Percentiles rank a stretch among this genome's conserved stretches.
Evolutionary conservation across 2,797 vertebrate species (phyloP).

Genomic region (Phrynocephalus guinanensis): DNA sequence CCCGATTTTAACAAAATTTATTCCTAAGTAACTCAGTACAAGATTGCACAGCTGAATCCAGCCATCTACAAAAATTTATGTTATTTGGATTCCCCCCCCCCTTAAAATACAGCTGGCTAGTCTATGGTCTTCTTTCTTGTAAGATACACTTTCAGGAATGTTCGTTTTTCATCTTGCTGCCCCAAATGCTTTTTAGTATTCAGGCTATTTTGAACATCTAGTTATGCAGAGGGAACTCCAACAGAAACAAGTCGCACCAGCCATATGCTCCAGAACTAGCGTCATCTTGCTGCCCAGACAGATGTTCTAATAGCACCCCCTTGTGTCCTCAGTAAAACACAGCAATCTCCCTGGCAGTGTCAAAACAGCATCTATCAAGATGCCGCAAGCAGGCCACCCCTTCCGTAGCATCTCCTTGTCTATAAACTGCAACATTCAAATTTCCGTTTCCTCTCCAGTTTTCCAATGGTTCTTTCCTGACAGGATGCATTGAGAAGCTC

Average conservation of each 20-base stretch:
- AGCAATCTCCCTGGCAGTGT: neutral
- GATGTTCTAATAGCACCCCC: conserved; percentile 4
- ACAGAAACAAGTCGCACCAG: neutral
- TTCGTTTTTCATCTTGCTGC: neutral
- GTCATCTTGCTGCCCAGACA: neutral
- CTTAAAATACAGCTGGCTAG: neutral
- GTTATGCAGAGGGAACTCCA: neutral
- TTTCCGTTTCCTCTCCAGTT: neutral
- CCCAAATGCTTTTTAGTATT: neutral
- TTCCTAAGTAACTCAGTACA: neutral
- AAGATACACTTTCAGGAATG: neutral
- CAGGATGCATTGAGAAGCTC: neutral
- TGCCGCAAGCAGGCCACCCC: neutral
- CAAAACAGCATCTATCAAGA: neutral
- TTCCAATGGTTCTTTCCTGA: too few relatives aligned
- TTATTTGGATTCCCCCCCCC: too few relatives aligned
- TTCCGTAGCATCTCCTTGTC: neutral
- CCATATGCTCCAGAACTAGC: neutral
- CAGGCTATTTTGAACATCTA: neutral
- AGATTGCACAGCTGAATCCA: neutral
- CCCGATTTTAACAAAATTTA: neutral
- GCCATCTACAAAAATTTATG: neutral
- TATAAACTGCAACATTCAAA: neutral
- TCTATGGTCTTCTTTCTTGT: neutral
- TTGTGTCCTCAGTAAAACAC: neutral